Conservation (phyloP, 2,113 vertebrate genomes). For the Puntigrus tetrazona region DNA sequence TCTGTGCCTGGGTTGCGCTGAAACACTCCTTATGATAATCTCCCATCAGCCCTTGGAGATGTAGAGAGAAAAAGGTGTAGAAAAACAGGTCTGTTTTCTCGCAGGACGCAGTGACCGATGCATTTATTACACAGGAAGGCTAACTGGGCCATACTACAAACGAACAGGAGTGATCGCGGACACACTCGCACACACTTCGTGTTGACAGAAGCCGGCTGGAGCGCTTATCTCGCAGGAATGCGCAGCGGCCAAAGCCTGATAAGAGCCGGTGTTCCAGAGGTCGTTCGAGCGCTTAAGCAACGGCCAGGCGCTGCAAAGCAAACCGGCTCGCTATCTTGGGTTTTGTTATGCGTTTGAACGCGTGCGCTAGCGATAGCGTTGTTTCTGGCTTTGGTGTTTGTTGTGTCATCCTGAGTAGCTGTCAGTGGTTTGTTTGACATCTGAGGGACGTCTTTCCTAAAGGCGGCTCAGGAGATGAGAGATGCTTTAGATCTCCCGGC, state of each 20-base stretch:
- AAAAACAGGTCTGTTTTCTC: not conserved
- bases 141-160: constrained; percentile 30
- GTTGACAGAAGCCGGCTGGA: constrained; percentile 36
- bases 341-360: not conserved
- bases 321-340: constrained; percentile 12
- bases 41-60: not conserved
- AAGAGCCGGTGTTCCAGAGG: constrained; percentile 28
- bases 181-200: constrained; percentile 4
- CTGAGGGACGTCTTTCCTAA: not conserved
- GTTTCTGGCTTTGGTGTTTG: not conserved
- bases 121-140: constrained; percentile 5
- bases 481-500: constrained; percentile 17
- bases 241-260: constrained; percentile 26
- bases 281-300: constrained; percentile 11
- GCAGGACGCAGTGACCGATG: not conserved
- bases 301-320: not conserved
- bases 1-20: not conserved
- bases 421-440: constrained; percentile 15
- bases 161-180: constrained; percentile 23
- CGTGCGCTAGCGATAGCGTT: not conserved
- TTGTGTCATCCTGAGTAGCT: not conserved
- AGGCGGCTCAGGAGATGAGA: not conserved
- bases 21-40: constrained; percentile 17
- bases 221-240: constrained; percentile 44
- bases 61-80: not conserved